phyloP scores from a whole-genome alignment of 2,113 vertebrate species.

The Indicator maculatus region DNA sequence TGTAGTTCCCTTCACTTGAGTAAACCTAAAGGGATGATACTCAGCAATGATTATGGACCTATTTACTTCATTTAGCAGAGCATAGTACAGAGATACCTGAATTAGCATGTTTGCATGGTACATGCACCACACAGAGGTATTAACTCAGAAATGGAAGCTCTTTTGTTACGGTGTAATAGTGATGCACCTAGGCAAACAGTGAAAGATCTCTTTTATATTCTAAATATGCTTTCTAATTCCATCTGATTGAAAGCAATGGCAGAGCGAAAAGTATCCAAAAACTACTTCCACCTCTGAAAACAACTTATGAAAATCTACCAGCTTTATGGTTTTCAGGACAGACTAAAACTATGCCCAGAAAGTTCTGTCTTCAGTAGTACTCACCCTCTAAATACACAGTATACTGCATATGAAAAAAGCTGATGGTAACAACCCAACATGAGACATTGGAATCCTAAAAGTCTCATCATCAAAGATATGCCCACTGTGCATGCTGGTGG shows the following conservation, averaged over 20 bases:
- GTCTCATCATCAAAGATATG: neutral
- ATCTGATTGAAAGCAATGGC: neutral
- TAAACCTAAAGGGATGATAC: neutral
- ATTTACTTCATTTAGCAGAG: slow-evolving; percentile 21
- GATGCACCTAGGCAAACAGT: neutral
- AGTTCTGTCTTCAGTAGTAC: neutral
- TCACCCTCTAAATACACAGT: neutral
- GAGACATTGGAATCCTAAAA: neutral
- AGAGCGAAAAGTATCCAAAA: neutral
- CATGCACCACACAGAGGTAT: neutral
- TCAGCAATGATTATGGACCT: neutral
- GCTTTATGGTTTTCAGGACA: neutral
- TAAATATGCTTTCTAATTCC: neutral
- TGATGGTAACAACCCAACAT: neutral
- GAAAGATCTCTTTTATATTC: neutral
- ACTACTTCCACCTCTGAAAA: neutral
- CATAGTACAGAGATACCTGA: neutral
- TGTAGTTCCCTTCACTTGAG: neutral
- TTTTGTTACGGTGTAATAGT: neutral
- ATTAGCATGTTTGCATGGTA: neutral
- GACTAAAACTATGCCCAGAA: neutral
- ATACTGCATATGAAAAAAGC: neutral
- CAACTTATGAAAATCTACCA: neutral
- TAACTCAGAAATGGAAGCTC: neutral
- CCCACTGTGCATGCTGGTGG: neutral